phyloP scores from a whole-genome alignment of 2,113 vertebrate species.

The Phyllostomus discolor region DNA sequence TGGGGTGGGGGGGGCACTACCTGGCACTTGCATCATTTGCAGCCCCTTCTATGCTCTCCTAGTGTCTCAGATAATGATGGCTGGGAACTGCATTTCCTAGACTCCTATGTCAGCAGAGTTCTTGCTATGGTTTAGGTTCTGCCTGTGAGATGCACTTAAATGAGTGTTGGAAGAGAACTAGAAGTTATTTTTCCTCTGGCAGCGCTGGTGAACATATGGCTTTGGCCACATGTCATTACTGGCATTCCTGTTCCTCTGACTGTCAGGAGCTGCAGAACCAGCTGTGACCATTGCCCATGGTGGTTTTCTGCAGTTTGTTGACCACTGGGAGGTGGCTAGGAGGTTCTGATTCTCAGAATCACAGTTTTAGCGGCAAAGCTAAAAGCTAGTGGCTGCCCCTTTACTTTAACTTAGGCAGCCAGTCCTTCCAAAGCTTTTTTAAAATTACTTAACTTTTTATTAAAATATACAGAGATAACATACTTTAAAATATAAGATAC shows the following conservation, averaged over 20 bases:
- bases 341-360: not conserved
- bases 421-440: not conserved
- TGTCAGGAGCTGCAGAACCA: not conserved
- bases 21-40: not conserved
- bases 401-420: not conserved
- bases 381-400: not conserved
- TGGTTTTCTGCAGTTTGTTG: conserved; percentile 21
- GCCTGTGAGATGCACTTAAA: not conserved
- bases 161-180: not conserved
- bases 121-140: not conserved
- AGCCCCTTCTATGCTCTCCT: not conserved
- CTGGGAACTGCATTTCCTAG: not conserved
- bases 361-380: not conserved
- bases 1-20: not conserved
- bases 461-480: not conserved
- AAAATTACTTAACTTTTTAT: not conserved
- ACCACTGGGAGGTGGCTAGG: not conserved
- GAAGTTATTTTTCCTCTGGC: not conserved
- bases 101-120: not conserved
- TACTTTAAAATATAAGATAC: not conserved
- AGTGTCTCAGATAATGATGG: not conserved
- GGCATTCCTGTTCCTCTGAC: not conserved
- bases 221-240: not conserved
- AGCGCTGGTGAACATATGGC: not conserved
- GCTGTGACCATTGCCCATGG: not conserved